Conservation (phyloP, 2,113 vertebrate species). For the Lota lota region DNA sequence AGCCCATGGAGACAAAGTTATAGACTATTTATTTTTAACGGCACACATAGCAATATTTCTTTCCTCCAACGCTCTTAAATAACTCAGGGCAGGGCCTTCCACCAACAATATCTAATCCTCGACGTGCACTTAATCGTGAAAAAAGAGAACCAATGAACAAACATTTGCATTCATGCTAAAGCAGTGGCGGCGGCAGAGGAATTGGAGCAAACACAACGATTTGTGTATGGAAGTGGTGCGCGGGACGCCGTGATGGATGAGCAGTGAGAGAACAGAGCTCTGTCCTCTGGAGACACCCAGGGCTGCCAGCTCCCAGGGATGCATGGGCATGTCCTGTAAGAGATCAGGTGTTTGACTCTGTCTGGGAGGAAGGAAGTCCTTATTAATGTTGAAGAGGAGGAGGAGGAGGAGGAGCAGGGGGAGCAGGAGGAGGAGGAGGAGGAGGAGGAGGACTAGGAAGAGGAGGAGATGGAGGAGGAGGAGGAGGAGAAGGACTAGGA, state of each 20-base stretch:
- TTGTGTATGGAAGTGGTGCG: conserved; percentile 53
- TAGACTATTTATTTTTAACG: conserved; percentile 34
- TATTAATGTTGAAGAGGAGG: conserved; percentile 53
- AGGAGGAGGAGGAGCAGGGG: conserved; percentile 23
- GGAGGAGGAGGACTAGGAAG: conserved; percentile 18
- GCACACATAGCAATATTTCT: not conserved
- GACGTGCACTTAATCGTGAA: conserved; percentile 13
- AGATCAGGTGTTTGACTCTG: conserved; percentile 72
- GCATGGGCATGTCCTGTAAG: conserved; percentile 61
- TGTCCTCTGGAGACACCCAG: conserved; percentile 38
- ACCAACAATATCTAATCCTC: not conserved
- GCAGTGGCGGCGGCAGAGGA: not conserved
- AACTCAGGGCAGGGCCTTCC: not conserved
- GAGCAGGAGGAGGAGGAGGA: conserved; percentile 23
- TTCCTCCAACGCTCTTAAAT: conserved; percentile 21
- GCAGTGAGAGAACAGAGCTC: conserved; percentile 53
- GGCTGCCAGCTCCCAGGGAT: conserved; percentile 59
- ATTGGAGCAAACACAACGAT: conserved; percentile 52
- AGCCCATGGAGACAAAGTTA: conserved; percentile 38
- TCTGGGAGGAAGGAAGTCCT: conserved; percentile 76
- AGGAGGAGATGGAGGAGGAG: too few species aligned
- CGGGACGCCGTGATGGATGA: conserved; percentile 58
- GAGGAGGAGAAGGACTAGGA: too few species aligned
- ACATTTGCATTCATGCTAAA: too few species aligned
- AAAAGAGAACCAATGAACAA: not conserved